Evolutionary conservation across 2,113 vertebrate genomes (phyloP).

Genomic region (Notiomystis cincta): DNA sequence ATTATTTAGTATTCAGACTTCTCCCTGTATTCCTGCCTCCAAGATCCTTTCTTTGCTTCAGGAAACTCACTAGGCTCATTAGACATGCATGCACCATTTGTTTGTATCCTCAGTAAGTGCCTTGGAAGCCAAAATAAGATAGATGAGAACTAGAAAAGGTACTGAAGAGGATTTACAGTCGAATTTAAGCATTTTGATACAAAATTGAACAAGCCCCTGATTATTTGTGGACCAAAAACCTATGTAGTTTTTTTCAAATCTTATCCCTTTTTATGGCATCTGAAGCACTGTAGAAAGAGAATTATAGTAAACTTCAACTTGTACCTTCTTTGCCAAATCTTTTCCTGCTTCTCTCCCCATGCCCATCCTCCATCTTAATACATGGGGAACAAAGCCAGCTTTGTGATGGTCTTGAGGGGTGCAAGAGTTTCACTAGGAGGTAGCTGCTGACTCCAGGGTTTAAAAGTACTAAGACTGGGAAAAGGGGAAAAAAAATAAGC

Average conservation of each 20-base stretch:
- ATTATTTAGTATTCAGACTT: background rate
- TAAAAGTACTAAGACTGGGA: background rate
- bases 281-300: background rate
- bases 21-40: background rate
- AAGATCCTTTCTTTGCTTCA: background rate
- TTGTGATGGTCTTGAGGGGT: background rate
- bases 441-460: background rate
- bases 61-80: background rate
- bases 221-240: background rate
- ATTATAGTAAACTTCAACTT: background rate
- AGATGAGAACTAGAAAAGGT: background rate
- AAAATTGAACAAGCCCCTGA: background rate
- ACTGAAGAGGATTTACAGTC: background rate
- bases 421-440: background rate
- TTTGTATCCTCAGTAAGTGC: background rate
- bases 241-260: background rate
- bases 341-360: background rate
- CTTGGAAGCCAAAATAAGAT: background rate
- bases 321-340: fast-evolving
- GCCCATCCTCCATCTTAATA: background rate
- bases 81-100: background rate
- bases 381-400: background rate
- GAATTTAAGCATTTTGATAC: background rate
- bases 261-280: background rate
- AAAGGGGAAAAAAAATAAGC: background rate